Base-by-base conservation (phyloP, 2,113 vertebrate genomes). In the Cichladusa arquata region DNA sequence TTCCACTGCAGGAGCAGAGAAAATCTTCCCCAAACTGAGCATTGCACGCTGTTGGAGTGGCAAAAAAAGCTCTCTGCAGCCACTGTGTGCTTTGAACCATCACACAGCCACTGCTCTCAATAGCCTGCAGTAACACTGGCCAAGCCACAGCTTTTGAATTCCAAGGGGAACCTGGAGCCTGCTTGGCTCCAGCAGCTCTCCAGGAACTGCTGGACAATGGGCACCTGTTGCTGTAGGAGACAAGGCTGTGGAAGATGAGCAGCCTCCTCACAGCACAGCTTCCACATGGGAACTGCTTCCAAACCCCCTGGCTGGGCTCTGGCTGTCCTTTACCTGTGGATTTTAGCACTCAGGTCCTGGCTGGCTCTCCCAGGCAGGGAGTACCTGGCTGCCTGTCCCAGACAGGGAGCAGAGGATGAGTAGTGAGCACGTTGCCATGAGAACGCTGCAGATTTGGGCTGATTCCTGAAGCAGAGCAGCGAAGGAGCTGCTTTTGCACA, bases 141-240 rank as follows among this genome's bases (percentile, higher is more conserved):
- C 69, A 40, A 20, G 16, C 70, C 88, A 69, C 81, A 85, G 57
- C 61, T 66, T 50, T 33, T 44, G 38, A 15, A 28, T 38, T 65
- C 71, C 81, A 31, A n/a, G 61, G 25, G 8, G 6, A 92, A 34
- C 50, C 45, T 31, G 7, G 33, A 70, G 4, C 40, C 62, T 5
- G 25, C 8, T 53, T 12, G 65, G 84, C 87, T 78, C 60, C 81
- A 65, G 91, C 86, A 88, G 86, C 89, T 82, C 74, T 82, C 74
- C 66, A 65, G 74, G 62, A 86, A 38, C 77, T 71, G 77, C 77
- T 92, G 92, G 78, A 29, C 66, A 85, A 40, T 0, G 1, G 3
- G 24, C 25, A 91, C 48, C 48, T 25, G 4, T 0, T 20, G 78
- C 84, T 64, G 38, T 0, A 58, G 48, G 36, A 58, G 45, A 60